Conservation (phyloP, 2,797 vertebrate genomes). For the Hipposideros larvatus region DNA sequence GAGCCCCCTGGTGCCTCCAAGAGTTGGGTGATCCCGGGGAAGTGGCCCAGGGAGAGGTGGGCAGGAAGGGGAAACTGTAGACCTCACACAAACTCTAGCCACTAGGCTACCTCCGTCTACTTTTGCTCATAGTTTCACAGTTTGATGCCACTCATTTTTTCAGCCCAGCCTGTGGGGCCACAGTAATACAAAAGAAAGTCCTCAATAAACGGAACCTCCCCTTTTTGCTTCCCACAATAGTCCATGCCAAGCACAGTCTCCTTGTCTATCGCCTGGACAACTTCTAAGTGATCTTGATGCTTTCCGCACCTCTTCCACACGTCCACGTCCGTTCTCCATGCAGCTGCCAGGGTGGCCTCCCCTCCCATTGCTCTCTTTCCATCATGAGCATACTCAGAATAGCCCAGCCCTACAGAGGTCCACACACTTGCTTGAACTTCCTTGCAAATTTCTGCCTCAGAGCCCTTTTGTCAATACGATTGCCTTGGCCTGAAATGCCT, state of each 20-base stretch:
- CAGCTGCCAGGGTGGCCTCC: neutral
- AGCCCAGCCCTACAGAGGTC: neutral
- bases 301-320: neutral
- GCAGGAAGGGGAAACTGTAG: neutral
- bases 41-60: neutral
- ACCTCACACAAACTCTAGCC: neutral
- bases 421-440: neutral
- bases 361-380: neutral
- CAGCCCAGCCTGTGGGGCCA: neutral
- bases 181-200: neutral
- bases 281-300: neutral
- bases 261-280: neutral
- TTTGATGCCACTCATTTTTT: neutral
- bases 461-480: neutral
- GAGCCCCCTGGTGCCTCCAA: fast-evolving
- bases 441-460: neutral
- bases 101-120: neutral
- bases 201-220: neutral
- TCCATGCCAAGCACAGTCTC: neutral
- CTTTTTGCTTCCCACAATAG: neutral
- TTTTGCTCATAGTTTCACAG: neutral
- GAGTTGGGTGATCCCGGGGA: neutral
- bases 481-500: neutral
- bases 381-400: fast-evolving
- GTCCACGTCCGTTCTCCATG: neutral